Percentiles rank a stretch among this genome's conserved stretches.
Evolutionary conservation across 2,797 vertebrate genomes (phyloP).

Genomic region (Amniataba percoides): DNA sequence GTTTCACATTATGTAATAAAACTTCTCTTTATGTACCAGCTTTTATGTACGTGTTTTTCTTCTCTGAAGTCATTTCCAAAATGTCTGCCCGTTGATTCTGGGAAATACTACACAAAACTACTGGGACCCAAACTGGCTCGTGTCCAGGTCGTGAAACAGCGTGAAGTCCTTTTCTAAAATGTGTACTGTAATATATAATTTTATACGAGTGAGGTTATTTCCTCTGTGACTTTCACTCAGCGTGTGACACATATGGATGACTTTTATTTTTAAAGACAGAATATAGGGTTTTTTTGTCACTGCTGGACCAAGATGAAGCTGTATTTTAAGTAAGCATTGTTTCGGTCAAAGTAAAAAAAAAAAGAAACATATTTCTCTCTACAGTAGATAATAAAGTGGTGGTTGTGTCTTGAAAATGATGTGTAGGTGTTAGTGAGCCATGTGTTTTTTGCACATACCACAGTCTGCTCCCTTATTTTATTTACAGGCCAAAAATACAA

Average conservation of each 20-base stretch:
- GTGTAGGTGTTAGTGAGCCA: constrained; percentile 3
- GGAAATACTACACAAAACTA: constrained; percentile 12
- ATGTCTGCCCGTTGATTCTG: constrained; percentile 13
- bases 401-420: constrained; percentile 5
- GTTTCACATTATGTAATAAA: constrained; percentile 56
- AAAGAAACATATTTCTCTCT: neutral
- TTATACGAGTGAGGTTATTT: neutral
- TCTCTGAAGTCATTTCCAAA: neutral
- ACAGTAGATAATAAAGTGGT: neutral
- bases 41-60: constrained; percentile 4
- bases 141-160: constrained; percentile 12
- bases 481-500: neutral
- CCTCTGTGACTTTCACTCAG: constrained; percentile 11
- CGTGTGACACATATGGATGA: neutral
- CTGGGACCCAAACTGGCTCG: neutral
- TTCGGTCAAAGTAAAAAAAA: neutral
- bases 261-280: neutral
- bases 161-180: neutral
- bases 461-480: neutral
- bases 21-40: constrained; percentile 14
- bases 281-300: neutral
- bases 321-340: constrained; percentile 10
- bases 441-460: constrained; percentile 28
- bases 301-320: neutral
- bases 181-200: no score